A percentile compares a stretch with the other conserved stretches of the same genome.
Conservation (phyloP, 2,797 vertebrate genomes). For the Chiloscyllium punctatum region DNA sequence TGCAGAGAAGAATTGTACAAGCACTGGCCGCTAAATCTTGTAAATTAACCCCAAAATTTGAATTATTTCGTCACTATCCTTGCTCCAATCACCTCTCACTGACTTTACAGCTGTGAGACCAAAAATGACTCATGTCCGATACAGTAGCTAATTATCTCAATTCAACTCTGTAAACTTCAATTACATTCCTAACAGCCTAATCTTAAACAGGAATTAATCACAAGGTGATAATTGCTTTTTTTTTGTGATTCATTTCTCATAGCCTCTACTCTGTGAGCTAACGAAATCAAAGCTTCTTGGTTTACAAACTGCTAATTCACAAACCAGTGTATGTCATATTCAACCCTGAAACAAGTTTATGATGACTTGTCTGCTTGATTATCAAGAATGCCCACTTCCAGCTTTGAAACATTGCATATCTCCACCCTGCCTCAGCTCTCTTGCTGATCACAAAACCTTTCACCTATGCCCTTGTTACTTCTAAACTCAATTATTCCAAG, state of each 20-base stretch:
- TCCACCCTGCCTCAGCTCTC: not conserved
- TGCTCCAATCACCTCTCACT: not conserved
- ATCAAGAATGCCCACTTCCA: not conserved
- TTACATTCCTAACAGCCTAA: not conserved
- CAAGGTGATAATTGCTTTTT: not conserved
- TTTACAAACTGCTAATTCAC: not conserved
- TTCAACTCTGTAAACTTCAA: constrained; percentile 7
- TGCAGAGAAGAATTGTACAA: not conserved
- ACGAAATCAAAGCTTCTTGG: not conserved
- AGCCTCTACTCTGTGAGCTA: not conserved
- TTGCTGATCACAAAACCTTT: not conserved
- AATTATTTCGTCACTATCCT: not conserved
- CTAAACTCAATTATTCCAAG: not conserved
- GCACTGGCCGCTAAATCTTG: not conserved
- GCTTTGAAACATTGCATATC: not conserved
- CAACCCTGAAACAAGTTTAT: not conserved
- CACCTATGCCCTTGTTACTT: not conserved
- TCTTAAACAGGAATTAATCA: not conserved
- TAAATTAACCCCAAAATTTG: not conserved
- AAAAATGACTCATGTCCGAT: not conserved
- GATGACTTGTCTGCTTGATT: not conserved
- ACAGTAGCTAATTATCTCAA: not conserved
- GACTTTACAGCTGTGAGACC: not conserved
- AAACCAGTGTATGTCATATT: not conserved
- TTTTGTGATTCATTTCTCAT: not conserved